Evolutionary conservation across 2,113 vertebrate genomes (phyloP).

Genomic region (Osmerus mordax): DNA sequence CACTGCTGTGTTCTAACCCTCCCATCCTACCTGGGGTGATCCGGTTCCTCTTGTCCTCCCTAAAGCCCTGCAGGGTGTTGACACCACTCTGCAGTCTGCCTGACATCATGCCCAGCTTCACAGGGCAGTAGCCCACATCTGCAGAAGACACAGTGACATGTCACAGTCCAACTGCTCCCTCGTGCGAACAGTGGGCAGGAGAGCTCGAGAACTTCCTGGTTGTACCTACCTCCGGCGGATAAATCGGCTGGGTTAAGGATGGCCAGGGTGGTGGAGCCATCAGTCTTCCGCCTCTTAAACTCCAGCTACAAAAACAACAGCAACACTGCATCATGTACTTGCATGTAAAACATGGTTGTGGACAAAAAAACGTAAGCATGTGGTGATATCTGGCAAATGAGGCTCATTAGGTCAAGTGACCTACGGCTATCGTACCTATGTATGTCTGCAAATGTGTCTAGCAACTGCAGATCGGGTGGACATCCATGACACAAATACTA

Average conservation of each 20-base stretch:
- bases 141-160: not conserved
- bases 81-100: conserved; percentile 89
- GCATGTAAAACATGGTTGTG: too few relatives aligned
- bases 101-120: conserved; percentile 89
- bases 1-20: not conserved
- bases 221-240: conserved; percentile 76
- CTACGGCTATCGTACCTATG: too few relatives aligned
- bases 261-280: conserved; percentile 91
- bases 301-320: conserved; percentile 74
- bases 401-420: too few relatives aligned
- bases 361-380: too few relatives aligned
- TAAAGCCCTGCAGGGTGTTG: conserved; percentile 91
- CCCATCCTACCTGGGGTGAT: conserved; percentile 82
- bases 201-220: not conserved
- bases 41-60: conserved; percentile 96
- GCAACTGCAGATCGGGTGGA: too few relatives aligned
- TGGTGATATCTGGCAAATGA: too few relatives aligned
- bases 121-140: conserved; percentile 88
- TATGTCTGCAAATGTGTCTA: too few relatives aligned
- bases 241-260: conserved; percentile 87
- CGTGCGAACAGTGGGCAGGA: not conserved
- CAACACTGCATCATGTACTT: not conserved
- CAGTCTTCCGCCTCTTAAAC: conserved; percentile 85
- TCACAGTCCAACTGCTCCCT: not conserved
- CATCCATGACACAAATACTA: too few relatives aligned